phyloP scores from a whole-genome alignment of 2,888 invertebrate species.

The Pimpla rufipes region DNA sequence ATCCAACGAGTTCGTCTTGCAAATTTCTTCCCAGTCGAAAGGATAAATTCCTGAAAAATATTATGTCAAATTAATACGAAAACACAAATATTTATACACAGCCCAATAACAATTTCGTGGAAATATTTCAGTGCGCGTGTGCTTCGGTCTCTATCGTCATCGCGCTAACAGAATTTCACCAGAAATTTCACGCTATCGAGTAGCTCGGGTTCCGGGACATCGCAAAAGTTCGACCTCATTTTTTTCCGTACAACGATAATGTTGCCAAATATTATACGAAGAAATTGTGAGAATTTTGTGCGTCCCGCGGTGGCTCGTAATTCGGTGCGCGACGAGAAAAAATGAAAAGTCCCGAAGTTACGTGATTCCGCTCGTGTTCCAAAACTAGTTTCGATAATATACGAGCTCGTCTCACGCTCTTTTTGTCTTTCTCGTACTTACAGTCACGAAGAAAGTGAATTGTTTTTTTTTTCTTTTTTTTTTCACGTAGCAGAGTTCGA shows the following conservation, averaged over 20 bases:
- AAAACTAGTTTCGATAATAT: constrained; percentile 7
- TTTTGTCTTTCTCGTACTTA: background rate
- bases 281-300: background rate
- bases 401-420: background rate
- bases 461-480: background rate
- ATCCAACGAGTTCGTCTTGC: background rate
- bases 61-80: too few relatives aligned
- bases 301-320: too few relatives aligned
- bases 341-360: constrained; percentile 4
- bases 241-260: background rate
- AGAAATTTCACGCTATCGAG: background rate
- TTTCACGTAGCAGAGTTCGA: background rate
- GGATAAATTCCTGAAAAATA: too few relatives aligned
- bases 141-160: background rate
- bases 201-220: background rate
- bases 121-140: constrained; percentile 9
- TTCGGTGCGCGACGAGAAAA: background rate
- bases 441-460: constrained; percentile 27
- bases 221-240: background rate
- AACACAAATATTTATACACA: too few relatives aligned
- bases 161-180: background rate
- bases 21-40: background rate
- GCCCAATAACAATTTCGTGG: background rate
- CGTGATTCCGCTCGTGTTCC: constrained; percentile 2
- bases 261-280: background rate